Conservation (phyloP, 2,888 invertebrate genomes). For the Pterostichus niger region DNA sequence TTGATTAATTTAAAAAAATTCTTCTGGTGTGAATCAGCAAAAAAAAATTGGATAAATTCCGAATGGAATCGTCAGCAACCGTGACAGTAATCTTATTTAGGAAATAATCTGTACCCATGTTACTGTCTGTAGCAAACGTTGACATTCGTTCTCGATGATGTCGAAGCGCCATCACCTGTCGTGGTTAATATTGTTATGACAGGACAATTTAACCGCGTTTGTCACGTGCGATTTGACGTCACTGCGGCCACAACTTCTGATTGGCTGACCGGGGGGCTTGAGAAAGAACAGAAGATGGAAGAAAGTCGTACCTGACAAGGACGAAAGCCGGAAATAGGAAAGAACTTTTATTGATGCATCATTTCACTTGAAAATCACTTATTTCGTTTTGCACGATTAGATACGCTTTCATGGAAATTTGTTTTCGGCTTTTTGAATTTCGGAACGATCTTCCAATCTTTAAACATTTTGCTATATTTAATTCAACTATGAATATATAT, state of each 20-base stretch:
- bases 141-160: conserved; percentile 22
- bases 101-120: conserved; percentile 40
- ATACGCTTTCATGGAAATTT: conserved; percentile 49
- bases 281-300: conserved; percentile 5
- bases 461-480: too few relatives aligned
- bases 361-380: conserved; percentile 51
- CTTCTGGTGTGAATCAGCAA: background rate
- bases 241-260: conserved; percentile 23
- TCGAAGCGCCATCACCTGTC: conserved; percentile 47
- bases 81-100: conserved; percentile 15
- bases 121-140: background rate
- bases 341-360: conserved; percentile 37
- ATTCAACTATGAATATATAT: too few relatives aligned
- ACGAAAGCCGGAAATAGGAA: conserved; percentile 11
- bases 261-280: conserved; percentile 28
- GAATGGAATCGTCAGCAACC: background rate
- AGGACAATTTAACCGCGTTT: conserved; percentile 60
- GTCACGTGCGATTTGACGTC: conserved; percentile 56
- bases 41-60: background rate
- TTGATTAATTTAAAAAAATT: background rate
- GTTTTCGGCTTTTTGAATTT: conserved; percentile 5
- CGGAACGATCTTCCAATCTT: background rate
- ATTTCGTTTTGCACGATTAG: conserved; percentile 51
- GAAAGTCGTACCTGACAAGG: background rate
- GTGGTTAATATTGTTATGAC: conserved; percentile 56